Base-by-base conservation (phyloP, 2,113 vertebrate species). In the Clarias magur region DNA sequence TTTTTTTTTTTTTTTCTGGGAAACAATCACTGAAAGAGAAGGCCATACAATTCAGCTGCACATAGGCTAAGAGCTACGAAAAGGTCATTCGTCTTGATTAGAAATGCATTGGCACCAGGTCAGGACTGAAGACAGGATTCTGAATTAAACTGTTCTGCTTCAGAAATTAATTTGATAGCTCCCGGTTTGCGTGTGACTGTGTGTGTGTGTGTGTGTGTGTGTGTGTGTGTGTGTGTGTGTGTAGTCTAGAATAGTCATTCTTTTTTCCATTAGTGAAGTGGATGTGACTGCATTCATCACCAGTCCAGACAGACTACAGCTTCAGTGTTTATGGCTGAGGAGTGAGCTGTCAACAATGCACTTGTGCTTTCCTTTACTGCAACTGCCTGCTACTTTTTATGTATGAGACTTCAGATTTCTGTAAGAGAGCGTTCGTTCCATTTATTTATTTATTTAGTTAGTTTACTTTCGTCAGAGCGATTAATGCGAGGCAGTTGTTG, bases 71-170 rank as follows among this genome's bases (percentile, higher is more conserved):
- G 38, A 86, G 67, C 82, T 86, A 79, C n/a, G 79, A 85, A 91
- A 89, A 91, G 75, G 88, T 90, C 83, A 87, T 91, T 90, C 85
- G 57, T 90, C 90, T 91, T 90, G 89, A 90, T 90, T 91, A 88
- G 84, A 89, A 87, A 87, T 83, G 72, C 70, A 88, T 85, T 88
- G 86, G 90, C 87, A 86, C 57, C 72, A 25, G 88, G 88, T 91
- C 88, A 90, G 80, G 68, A 76, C 89, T 88, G 85, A 84, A 90
- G 85, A 89, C 86, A n/a, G 80, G 85, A 81, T 88, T 88, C 85
- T 83, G 85, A 88, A 90, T 90, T 86, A 89, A 91, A 89, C 88
- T 82, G 85, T 83, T 87, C 65, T 82, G 89, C 91, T 88, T 88
- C 85, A 75, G 87, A 90, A 89, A 91, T 87, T 80, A 87, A 91